phyloP scores from a whole-genome alignment of 2,113 vertebrate species.

The Apteryx owenii region DNA sequence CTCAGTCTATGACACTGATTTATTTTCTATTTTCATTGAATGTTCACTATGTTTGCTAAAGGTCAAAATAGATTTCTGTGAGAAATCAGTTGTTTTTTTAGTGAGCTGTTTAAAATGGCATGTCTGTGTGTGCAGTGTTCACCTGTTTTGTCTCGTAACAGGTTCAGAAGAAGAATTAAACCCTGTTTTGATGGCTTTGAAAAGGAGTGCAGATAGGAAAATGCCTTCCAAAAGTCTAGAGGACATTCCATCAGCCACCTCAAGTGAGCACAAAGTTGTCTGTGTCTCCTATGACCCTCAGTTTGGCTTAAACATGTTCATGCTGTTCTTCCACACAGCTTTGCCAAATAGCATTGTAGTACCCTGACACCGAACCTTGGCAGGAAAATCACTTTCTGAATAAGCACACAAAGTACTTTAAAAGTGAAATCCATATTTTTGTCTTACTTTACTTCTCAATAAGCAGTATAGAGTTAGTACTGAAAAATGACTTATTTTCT shows the following conservation, averaged over 20 bases:
- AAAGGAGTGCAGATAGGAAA: conserved; percentile 79
- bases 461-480: background rate
- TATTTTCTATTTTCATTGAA: background rate
- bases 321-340: conserved; percentile 2
- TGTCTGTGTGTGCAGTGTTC: conserved; percentile 73
- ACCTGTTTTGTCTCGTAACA: conserved; percentile 81
- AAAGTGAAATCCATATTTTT: background rate
- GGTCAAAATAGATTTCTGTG: background rate
- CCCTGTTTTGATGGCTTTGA: conserved; percentile 80
- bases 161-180: conserved; percentile 83
- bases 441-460: background rate
- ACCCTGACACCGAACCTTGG: background rate
- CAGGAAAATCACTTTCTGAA: background rate
- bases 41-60: background rate
- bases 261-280: conserved; percentile 85
- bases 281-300: conserved; percentile 30
- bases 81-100: background rate
- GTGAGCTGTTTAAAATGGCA: background rate
- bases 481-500: background rate
- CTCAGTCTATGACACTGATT: background rate
- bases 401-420: background rate
- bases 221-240: conserved; percentile 90
- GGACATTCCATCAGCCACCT: conserved; percentile 82
- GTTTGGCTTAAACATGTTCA: conserved; percentile 22
- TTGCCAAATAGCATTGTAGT: background rate